Conservation (phyloP, 2,113 vertebrate genomes). For the Onychostoma macrolepis region DNA sequence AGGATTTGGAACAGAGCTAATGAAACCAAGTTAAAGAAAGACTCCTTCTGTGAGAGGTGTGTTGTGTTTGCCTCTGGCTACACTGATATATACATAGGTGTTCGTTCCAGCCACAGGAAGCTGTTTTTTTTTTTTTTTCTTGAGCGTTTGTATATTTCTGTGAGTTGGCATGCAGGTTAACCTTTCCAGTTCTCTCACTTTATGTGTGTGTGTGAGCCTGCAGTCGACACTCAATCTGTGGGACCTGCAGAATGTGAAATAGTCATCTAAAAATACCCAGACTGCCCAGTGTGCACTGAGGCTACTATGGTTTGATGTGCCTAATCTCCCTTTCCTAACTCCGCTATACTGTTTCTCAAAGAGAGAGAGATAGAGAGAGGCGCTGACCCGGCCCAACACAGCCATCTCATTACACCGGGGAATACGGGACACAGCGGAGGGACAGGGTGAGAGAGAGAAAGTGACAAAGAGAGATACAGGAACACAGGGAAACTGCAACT, state of each 20-base stretch:
- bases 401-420: constrained; percentile 49
- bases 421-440: constrained; percentile 42
- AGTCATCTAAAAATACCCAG: constrained; percentile 59
- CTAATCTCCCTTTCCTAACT: constrained; percentile 57
- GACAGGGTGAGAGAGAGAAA: not conserved
- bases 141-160: constrained; percentile 30
- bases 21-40: constrained; percentile 23
- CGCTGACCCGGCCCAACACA: constrained; percentile 39
- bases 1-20: not conserved
- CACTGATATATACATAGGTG: constrained; percentile 12
- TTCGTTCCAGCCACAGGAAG: not conserved
- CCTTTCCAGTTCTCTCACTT: constrained; percentile 16
- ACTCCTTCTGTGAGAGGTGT: constrained; percentile 31
- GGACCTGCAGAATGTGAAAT: constrained; percentile 47
- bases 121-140: not conserved
- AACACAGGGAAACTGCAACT: constrained; percentile 28
- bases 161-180: constrained; percentile 28
- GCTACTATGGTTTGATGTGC: constrained; percentile 54
- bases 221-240: constrained; percentile 18
- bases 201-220: constrained; percentile 21
- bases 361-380: constrained; percentile 49
- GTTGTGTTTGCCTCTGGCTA: constrained; percentile 19
- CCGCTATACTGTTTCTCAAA: constrained; percentile 42
- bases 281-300: constrained; percentile 50
- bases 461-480: constrained; percentile 6